phyloP scores from a whole-genome alignment of 2,797 vertebrate genomes.

The Apogon hyalosoma region DNA sequence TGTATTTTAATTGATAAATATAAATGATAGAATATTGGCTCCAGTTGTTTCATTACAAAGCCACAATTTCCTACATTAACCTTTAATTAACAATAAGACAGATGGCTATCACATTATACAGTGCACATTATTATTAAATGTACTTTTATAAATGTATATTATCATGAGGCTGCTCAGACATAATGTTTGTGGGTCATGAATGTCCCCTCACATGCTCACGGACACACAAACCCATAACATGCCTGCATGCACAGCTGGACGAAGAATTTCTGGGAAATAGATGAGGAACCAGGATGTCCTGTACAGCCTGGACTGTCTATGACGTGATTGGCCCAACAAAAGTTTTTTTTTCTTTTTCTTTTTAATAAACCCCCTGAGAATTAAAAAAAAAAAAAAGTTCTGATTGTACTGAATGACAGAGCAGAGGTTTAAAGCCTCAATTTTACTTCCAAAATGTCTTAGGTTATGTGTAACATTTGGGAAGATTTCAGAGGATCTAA shows the following conservation, averaged over 20 bases:
- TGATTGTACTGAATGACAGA: background rate
- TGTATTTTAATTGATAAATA: background rate
- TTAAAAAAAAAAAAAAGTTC: slow-evolving; percentile 18
- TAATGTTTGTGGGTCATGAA: slow-evolving; percentile 47
- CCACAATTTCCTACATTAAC: background rate
- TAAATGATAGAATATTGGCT: background rate
- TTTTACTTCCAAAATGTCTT: background rate
- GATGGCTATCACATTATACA: background rate
- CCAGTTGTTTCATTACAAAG: background rate
- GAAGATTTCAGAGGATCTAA: too few relatives aligned
- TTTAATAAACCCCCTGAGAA: slow-evolving; percentile 8
- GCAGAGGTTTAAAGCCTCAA: background rate
- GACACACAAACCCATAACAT: slow-evolving; percentile 20
- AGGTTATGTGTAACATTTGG: background rate
- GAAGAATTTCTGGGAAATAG: slow-evolving; percentile 70
- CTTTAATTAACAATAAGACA: background rate
- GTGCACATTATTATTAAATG: slow-evolving; percentile 1
- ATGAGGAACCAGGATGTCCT: slow-evolving; percentile 77
- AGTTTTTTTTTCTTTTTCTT: slow-evolving; percentile 31
- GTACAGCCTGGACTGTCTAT: slow-evolving; percentile 35
- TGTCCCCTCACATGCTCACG: slow-evolving; percentile 34
- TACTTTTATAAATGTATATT: slow-evolving; percentile 23
- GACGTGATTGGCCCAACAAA: slow-evolving; percentile 49
- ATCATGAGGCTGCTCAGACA: slow-evolving; percentile 49
- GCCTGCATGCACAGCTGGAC: slow-evolving; percentile 62